phyloP scores from a whole-genome alignment of 2,113 vertebrate genomes.

The Carettochelys insculpta region DNA sequence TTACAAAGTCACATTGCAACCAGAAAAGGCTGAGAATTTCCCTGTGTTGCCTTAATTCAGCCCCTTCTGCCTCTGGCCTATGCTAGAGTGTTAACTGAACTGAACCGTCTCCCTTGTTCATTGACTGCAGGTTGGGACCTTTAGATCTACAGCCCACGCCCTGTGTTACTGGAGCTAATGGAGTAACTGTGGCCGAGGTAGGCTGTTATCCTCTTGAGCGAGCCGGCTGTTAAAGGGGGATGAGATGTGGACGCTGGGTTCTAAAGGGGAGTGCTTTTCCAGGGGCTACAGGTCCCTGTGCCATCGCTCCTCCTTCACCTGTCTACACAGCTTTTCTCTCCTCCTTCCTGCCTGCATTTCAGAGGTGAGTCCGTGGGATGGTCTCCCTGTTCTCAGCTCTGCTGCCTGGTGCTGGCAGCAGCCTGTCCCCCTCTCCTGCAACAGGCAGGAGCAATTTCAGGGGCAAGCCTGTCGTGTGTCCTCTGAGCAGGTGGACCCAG shows the following conservation, averaged over 20 bases:
- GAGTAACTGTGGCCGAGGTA: neutral
- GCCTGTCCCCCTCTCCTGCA: no score
- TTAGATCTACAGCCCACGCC: neutral
- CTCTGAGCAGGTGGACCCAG: neutral
- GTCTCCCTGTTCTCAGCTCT: neutral
- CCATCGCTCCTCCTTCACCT: neutral
- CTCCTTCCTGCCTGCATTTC: no score
- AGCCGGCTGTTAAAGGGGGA: neutral
- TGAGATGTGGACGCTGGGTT: neutral
- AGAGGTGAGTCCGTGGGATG: neutral
- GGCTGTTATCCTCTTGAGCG: neutral
- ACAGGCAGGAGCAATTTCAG: neutral
- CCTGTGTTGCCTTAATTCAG: neutral
- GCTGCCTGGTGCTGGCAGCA: neutral
- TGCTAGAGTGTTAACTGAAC: neutral
- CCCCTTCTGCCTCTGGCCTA: neutral
- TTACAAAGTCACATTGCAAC: neutral
- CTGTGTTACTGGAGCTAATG: neutral
- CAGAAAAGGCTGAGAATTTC: no score
- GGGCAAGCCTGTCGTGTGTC: no score
- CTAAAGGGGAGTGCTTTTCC: neutral
- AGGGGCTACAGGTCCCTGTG: no score
- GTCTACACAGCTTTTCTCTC: neutral
- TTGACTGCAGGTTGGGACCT: neutral
- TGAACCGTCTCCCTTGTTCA: fast-evolving